Evolutionary conservation across 2,797 vertebrate species (phyloP).

Genomic region (Hydrolagus colliei): DNA sequence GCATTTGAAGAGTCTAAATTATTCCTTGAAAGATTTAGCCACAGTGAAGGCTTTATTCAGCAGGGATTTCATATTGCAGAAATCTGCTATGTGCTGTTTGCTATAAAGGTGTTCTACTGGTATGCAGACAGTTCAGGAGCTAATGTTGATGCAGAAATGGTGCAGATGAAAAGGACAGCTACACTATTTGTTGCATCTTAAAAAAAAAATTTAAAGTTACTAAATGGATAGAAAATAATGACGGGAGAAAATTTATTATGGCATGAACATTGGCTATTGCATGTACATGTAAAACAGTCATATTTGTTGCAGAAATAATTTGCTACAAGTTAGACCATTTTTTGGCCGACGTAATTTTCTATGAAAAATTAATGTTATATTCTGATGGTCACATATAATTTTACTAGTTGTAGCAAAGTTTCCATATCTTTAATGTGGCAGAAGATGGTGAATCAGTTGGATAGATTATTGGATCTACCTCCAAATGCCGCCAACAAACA

Average conservation of each 20-base stretch:
- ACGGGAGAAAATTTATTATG: too few relatives aligned
- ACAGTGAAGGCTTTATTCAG: background rate
- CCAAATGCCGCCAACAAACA: too few relatives aligned
- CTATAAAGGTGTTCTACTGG: background rate
- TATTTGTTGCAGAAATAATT: too few relatives aligned
- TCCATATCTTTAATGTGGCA: too few relatives aligned
- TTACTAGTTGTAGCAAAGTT: background rate
- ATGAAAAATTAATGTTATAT: background rate
- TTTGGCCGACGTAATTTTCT: too few relatives aligned
- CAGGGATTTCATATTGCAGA: background rate
- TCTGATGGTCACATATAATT: too few relatives aligned
- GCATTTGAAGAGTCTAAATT: background rate
- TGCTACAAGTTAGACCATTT: too few relatives aligned
- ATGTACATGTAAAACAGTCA: too few relatives aligned
- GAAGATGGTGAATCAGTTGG: too few relatives aligned
- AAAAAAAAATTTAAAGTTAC: background rate
- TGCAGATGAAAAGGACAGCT: background rate
- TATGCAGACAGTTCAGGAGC: conserved; percentile 10
- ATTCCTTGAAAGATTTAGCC: background rate
- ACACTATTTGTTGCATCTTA: background rate
- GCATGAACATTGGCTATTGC: too few relatives aligned
- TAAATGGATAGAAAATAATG: too few relatives aligned
- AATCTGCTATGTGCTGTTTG: background rate
- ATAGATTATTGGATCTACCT: too few relatives aligned
- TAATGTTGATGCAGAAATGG: background rate